These are phyloP conservation scores for Galemys pyrenaicus DNA, from an alignment of 2,113 vertebrate genomes.

Conservation along the genomic window DNA sequence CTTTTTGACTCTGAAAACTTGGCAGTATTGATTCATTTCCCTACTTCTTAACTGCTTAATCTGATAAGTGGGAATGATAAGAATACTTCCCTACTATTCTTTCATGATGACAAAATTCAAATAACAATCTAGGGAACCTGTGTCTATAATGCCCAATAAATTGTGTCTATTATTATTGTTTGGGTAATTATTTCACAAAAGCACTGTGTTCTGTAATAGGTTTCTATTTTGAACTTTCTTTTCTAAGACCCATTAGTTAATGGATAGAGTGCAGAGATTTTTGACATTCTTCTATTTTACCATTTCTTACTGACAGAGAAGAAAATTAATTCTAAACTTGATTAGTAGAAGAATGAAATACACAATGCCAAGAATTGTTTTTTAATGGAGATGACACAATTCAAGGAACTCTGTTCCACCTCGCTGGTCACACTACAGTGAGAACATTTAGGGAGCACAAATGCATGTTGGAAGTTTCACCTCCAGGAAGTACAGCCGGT, in stretches of 20 bases:
- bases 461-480: neutral
- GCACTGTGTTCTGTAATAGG: neutral
- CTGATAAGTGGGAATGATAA: neutral
- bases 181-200: neutral
- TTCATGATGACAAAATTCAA: neutral
- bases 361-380: neutral
- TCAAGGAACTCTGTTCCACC: neutral
- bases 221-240: neutral
- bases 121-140: neutral
- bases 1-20: neutral
- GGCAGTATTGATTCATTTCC: neutral
- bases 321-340: neutral
- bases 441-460: neutral
- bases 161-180: neutral
- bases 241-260: neutral
- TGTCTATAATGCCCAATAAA: neutral
- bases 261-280: neutral
- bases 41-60: neutral
- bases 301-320: neutral
- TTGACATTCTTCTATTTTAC: neutral
- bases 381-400: neutral
- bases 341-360: neutral
- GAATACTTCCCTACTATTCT: neutral
- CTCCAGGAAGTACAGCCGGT: conserved; percentile 29
- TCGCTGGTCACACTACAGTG: neutral